phyloP scores from a whole-genome alignment of 2,797 vertebrate genomes.

The Takifugu ocellatus region DNA sequence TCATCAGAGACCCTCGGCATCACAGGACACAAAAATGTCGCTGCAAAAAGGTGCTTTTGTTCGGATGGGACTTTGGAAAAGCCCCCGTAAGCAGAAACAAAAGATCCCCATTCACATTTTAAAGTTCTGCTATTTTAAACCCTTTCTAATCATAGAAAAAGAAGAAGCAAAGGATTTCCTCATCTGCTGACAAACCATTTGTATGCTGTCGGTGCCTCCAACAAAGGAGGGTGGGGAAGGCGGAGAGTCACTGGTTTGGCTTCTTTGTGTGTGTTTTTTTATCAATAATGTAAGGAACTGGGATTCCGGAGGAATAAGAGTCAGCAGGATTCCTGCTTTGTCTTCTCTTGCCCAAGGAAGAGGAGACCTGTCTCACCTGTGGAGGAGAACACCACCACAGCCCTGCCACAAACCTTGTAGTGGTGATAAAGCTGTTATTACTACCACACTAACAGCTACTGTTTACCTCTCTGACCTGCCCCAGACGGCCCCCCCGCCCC shows the following conservation, averaged over 20 bases:
- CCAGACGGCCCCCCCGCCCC: constrained; percentile 31
- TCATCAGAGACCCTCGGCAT: too few species aligned
- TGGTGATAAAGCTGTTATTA: constrained; percentile 61
- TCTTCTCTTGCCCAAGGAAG: neutral
- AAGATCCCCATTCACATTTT: neutral
- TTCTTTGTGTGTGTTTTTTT: neutral
- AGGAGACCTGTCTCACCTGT: constrained; percentile 1
- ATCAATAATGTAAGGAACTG: neutral
- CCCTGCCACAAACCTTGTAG: constrained; percentile 38
- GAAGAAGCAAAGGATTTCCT: constrained; percentile 5
- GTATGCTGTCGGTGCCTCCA: neutral
- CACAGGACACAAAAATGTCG: too few species aligned
- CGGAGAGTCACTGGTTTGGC: neutral
- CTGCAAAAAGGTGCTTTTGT: too few species aligned
- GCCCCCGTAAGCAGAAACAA: neutral
- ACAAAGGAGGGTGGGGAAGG: neutral
- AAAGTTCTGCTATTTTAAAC: neutral
- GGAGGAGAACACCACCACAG: too few species aligned
- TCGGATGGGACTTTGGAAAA: neutral
- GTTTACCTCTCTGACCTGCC: constrained; percentile 48
- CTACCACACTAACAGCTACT: constrained; percentile 49
- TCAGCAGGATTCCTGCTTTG: constrained; percentile 10
- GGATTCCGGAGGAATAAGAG: neutral
- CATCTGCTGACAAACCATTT: constrained; percentile 4
- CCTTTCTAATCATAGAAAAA: neutral